Evolutionary conservation across 2,888 invertebrate species (phyloP).

Genomic region (Agrenia bidenticulata): DNA sequence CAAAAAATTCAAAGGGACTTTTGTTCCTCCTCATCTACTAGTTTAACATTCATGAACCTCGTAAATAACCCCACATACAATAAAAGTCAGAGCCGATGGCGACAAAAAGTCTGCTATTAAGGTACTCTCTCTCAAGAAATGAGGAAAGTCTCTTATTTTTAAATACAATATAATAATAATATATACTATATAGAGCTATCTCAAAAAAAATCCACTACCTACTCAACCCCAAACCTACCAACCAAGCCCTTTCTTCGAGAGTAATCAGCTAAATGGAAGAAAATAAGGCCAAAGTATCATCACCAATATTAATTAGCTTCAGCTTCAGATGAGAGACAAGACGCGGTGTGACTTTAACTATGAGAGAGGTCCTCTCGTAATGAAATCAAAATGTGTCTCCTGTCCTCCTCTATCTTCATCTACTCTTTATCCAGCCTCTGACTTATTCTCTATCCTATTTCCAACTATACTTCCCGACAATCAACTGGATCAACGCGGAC

Average conservation of each 20-base stretch:
- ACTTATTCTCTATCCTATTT: not conserved
- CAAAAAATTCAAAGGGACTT: too few species aligned
- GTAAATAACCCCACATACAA: not conserved
- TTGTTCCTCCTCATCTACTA: too few species aligned
- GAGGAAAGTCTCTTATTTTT: too few species aligned
- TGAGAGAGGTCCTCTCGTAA: slow-evolving; percentile 29
- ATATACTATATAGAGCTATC: too few species aligned
- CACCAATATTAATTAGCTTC: slow-evolving; percentile 50
- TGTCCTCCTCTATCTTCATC: slow-evolving; percentile 19
- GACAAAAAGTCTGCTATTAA: not conserved
- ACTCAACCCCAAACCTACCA: too few species aligned
- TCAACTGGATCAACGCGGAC: not conserved
- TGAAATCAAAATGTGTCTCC: slow-evolving; percentile 50
- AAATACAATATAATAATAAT: too few species aligned
- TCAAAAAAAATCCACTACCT: too few species aligned
- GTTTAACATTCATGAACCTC: not conserved
- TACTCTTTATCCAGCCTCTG: slow-evolving; percentile 9
- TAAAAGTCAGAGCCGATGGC: slow-evolving; percentile 6
- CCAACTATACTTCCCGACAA: slow-evolving; percentile 1
- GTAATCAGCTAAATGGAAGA: slow-evolving; percentile 50
- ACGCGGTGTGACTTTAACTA: slow-evolving; percentile 7
- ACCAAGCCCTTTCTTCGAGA: slow-evolving; percentile 3
- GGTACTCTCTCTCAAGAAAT: not conserved
- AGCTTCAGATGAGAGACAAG: slow-evolving; percentile 32
- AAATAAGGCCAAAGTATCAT: slow-evolving; percentile 48